Evolutionary conservation across 2,888 invertebrate species (phyloP), one percentile per base, ranked within the genome.

Genomic region (Caenorhabditis virilis): DNA sequence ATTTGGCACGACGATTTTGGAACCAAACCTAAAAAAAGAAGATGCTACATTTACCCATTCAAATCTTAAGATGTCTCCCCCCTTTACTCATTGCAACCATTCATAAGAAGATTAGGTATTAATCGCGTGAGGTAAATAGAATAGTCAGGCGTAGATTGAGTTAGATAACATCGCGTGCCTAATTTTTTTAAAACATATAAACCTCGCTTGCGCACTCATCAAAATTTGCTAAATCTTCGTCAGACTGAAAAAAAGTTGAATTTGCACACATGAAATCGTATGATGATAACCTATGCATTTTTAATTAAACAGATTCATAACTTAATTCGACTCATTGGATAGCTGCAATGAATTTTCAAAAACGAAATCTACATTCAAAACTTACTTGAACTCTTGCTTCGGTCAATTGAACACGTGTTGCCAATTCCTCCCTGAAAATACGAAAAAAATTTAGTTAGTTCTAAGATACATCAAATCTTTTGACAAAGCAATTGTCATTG

Each of bases 391-490:
- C 83, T 39, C 83, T 77, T 6, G 83, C 83, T 56, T 83, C 83
- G 9, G 83, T 80, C 43, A 83, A 70, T 38, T 77, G 73, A n/a
- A 83, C 79, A 27, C 78, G 71, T 38, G 61, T 64, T 15, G 83
- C 83, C 57, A 83, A 68, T 55, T 84, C 83, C 55, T 83, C 83
- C 55, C 83, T 83, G 77, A 64, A 83, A 82, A 45, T n/a, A n/a
- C n/a, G n/a, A n/a, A n/a, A n/a, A 63, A 42, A 48, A 27, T 20
- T 30, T 27, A 46, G 38, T 18, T 27, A 22, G 35, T 39, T 41
- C 15, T 57, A 51, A 58, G 50, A 62, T 51, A 53, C 58, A 58
- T 45, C 53, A 67, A n/a, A n/a, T n/a, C 55, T 67, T 53, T 47
- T 53, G 50, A 58, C 22, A 45, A 46, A 52, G 42, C 47, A 58